Evolutionary conservation across 2,797 vertebrate genomes (phyloP).

Genomic region (Pangasius macronema): DNA sequence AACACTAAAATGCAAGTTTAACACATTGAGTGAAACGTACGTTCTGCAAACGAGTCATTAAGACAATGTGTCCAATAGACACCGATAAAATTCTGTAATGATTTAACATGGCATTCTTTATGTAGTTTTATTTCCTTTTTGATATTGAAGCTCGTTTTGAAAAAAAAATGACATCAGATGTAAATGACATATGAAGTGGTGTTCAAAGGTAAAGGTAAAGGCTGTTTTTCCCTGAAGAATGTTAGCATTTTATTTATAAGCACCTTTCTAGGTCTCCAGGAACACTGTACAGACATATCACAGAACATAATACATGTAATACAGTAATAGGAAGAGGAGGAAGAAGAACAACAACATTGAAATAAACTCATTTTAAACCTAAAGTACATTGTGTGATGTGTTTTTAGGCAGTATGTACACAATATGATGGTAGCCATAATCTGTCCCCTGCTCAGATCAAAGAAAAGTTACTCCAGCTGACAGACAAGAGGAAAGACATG

Average conservation of each 20-base stretch:
- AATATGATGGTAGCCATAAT: neutral
- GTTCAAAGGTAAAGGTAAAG: neutral
- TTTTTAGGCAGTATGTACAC: neutral
- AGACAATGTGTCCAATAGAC: no score
- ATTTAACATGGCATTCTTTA: neutral
- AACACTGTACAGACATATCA: neutral
- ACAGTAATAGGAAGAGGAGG: neutral
- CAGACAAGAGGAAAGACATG: slow-evolving; percentile 98
- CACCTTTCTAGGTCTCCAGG: neutral
- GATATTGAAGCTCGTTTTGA: neutral
- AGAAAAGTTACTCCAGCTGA: slow-evolving; percentile 92
- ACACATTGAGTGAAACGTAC: neutral
- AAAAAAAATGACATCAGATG: neutral
- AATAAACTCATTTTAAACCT: neutral
- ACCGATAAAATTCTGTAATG: no score
- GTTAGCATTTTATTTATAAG: neutral
- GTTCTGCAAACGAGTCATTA: no score
- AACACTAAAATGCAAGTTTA: neutral
- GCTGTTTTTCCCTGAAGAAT: neutral
- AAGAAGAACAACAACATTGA: neutral
- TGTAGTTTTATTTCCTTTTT: neutral
- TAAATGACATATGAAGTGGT: neutral
- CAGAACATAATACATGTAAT: neutral
- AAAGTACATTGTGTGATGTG: neutral
- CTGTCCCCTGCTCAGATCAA: slow-evolving; percentile 80